A percentile compares a stretch with the other conserved stretches of the same genome.
Evolutionary conservation across 2,888 invertebrate genomes (phyloP).

Genomic region (Gari tellinella): DNA sequence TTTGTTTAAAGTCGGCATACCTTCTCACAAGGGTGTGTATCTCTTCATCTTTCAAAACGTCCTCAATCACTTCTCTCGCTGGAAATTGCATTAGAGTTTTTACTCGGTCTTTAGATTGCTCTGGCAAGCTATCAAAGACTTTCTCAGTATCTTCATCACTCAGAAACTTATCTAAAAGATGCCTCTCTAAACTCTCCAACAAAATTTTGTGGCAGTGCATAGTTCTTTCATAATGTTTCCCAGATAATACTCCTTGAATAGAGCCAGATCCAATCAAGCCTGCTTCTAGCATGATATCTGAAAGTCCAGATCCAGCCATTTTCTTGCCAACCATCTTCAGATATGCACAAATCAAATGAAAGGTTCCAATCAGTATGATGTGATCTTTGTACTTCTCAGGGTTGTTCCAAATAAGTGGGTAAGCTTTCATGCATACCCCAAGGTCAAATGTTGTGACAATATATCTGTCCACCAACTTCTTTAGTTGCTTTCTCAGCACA

Average conservation of each 20-base stretch:
- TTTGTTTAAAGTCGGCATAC: neutral
- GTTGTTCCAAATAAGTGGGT: constrained; percentile 45
- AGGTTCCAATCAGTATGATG: constrained; percentile 29
- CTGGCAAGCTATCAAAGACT: too few relatives aligned
- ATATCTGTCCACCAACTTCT: too few relatives aligned
- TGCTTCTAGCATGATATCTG: neutral
- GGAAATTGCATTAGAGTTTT: too few relatives aligned
- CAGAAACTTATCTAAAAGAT: neutral
- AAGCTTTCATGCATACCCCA: constrained; percentile 63
- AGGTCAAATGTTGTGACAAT: neutral
- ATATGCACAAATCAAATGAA: constrained; percentile 9
- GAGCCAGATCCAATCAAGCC: neutral
- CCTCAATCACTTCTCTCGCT: too few relatives aligned
- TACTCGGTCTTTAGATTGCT: too few relatives aligned
- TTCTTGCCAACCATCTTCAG: constrained; percentile 10
- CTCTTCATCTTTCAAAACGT: too few relatives aligned
- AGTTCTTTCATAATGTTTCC: constrained; percentile 6
- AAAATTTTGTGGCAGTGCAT: neutral
- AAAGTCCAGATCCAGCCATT: constrained; percentile 1
- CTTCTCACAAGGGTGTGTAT: too few relatives aligned
- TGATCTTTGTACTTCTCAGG: constrained; percentile 29
- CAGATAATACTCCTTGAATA: neutral
- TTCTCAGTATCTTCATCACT: too few relatives aligned
- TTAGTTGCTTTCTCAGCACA: too few relatives aligned
- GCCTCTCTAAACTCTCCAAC: constrained; percentile 1